A percentile compares a stretch with the other conserved stretches of the same genome.
Conservation (phyloP, 2,888 invertebrate species). For the Dilophus febrilis region DNA sequence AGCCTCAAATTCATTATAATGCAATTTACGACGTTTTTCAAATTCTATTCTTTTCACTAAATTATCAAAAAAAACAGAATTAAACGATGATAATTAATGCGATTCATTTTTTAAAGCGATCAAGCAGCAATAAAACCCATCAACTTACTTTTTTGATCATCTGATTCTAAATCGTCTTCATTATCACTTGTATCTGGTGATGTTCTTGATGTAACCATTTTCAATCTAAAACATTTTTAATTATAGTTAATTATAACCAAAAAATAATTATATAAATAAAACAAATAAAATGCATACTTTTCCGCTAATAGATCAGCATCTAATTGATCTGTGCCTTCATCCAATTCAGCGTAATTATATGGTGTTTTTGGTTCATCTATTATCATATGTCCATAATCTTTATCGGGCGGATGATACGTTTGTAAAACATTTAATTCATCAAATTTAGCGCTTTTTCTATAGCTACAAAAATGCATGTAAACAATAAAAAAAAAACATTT, state of each 20-base stretch:
- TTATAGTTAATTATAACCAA: neutral
- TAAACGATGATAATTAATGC: neutral
- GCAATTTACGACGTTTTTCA: slow-evolving; percentile 84
- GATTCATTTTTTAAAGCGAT: neutral
- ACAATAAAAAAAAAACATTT: neutral
- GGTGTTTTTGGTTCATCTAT: slow-evolving; percentile 97
- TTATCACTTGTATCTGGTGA: slow-evolving; percentile 37
- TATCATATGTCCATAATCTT: slow-evolving; percentile 99
- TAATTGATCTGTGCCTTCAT: slow-evolving; percentile 37
- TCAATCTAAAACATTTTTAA: slow-evolving; percentile 16
- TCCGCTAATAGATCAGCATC: slow-evolving; percentile 61
- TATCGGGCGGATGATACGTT: slow-evolving; percentile 92
- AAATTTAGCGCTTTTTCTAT: slow-evolving; percentile 59
- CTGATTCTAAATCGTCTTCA: slow-evolving; percentile 40
- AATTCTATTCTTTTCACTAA: slow-evolving; percentile 62
- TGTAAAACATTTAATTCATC: slow-evolving; percentile 99
- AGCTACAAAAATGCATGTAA: slow-evolving; percentile 15
- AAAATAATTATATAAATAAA: neutral
- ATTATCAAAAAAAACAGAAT: neutral
- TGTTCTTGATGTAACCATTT: slow-evolving; percentile 25
- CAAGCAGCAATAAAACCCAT: neutral
- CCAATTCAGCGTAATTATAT: slow-evolving; percentile 42
- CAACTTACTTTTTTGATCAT: slow-evolving; percentile 38
- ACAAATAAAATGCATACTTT: slow-evolving; percentile 36
- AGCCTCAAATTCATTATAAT: slow-evolving; percentile 95